Conservation (phyloP, 1,140 invertebrate genomes). For the Metopolophium dirhodum region DNA sequence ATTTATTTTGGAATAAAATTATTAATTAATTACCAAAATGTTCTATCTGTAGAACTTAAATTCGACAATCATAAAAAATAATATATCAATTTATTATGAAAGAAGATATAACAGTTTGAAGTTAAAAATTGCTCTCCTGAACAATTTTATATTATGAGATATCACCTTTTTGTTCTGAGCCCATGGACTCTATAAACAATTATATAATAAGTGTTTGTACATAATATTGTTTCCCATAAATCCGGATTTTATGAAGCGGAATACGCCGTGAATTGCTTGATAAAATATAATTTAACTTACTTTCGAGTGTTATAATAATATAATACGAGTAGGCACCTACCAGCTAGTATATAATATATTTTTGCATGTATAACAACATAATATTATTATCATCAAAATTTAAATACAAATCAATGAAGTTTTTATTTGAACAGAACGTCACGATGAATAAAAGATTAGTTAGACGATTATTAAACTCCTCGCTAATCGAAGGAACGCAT, state of each 20-base stretch:
- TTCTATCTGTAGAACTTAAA: background rate
- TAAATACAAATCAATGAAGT: background rate
- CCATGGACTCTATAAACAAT: background rate
- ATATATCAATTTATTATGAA: background rate
- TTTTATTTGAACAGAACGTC: background rate
- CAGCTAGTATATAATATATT: background rate
- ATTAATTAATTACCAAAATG: no score
- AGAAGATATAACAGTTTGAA: background rate
- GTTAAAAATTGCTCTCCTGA: background rate
- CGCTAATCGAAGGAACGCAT: background rate
- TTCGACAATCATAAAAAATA: background rate
- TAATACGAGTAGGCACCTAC: background rate
- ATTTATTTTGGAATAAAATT: background rate
- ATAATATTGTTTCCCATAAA: background rate
- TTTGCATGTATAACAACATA: background rate
- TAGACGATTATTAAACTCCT: background rate
- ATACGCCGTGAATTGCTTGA: background rate
- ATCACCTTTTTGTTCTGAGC: background rate
- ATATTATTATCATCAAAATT: background rate
- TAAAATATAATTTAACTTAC: background rate
- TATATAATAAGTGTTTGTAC: background rate
- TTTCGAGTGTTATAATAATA: background rate
- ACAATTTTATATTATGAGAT: background rate
- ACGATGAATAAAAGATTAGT: background rate
- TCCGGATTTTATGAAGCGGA: background rate